phyloP scores from a whole-genome alignment of 2,113 vertebrate genomes.

The Rissa tridactyla region DNA sequence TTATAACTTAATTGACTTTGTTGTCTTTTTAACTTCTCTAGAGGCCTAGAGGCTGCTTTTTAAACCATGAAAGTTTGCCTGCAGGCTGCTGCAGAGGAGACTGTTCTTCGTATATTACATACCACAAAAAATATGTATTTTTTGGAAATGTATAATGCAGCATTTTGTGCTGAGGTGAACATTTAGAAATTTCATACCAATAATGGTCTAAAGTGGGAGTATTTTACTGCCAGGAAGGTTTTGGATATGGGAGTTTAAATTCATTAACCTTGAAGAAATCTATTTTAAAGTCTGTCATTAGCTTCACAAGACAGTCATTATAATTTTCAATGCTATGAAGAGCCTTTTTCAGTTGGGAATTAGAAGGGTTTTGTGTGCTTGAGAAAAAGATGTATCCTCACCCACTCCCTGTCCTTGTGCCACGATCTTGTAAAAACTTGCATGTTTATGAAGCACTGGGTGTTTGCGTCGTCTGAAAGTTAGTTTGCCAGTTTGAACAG shows the following conservation, averaged over 20 bases:
- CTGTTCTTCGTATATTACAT: background rate
- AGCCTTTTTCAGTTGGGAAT: background rate
- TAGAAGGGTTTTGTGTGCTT: background rate
- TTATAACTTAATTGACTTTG: slow-evolving; percentile 48
- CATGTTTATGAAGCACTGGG: background rate
- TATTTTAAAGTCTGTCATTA: background rate
- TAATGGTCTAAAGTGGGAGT: background rate
- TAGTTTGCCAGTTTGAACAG: background rate
- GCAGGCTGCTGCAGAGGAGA: background rate
- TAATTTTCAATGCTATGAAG: slow-evolving; percentile 2
- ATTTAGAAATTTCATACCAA: background rate
- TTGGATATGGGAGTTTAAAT: background rate
- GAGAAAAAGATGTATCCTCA: background rate
- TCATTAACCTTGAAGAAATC: slow-evolving; percentile 27
- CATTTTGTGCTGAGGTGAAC: background rate
- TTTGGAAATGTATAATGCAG: background rate
- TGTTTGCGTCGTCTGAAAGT: background rate
- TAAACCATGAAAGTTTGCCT: slow-evolving; percentile 35
- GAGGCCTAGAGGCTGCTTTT: background rate
- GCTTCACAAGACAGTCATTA: background rate
- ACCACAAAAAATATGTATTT: background rate
- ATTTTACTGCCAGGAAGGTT: background rate
- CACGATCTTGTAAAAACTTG: background rate
- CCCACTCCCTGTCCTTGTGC: background rate
- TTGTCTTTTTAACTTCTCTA: slow-evolving; percentile 7